phyloP scores from a whole-genome alignment of 1,140 invertebrate genomes.

The Drosophila novamexicana region DNA sequence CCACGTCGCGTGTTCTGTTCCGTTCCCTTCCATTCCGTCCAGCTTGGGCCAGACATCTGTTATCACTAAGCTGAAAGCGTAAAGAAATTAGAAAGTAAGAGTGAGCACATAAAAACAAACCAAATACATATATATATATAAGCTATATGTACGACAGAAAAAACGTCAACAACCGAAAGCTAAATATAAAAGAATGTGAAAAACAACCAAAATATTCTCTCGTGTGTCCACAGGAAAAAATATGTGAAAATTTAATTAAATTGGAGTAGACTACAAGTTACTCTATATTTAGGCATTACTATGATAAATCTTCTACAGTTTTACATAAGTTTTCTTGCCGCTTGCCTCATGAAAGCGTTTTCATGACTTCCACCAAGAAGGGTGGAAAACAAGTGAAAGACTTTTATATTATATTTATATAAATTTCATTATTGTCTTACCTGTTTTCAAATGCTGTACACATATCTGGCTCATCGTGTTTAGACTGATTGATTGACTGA shows the following conservation, averaged over 20 bases:
- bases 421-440: too few relatives aligned
- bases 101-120: conserved; percentile 27
- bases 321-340: too few relatives aligned
- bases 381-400: too few relatives aligned
- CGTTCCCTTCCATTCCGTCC: conserved; percentile 3
- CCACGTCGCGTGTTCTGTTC: conserved; percentile 38
- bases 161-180: conserved; percentile 8
- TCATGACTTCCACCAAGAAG: too few relatives aligned
- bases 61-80: conserved; percentile 33
- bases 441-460: too few relatives aligned
- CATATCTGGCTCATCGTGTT: neutral
- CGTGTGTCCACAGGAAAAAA: neutral
- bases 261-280: neutral
- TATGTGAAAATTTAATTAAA: neutral
- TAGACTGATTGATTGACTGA: neutral
- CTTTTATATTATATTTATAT: too few relatives aligned
- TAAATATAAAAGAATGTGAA: conserved; percentile 5
- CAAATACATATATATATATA: conserved; percentile 4
- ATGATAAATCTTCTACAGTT: too few relatives aligned
- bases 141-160: neutral
- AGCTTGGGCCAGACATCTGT: conserved; percentile 31
- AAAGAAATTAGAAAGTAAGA: conserved; percentile 58
- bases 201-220: neutral
- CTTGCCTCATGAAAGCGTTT: too few relatives aligned
- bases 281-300: neutral